Conservation (phyloP, 1,140 invertebrate species). For the Nasonia giraulti region DNA sequence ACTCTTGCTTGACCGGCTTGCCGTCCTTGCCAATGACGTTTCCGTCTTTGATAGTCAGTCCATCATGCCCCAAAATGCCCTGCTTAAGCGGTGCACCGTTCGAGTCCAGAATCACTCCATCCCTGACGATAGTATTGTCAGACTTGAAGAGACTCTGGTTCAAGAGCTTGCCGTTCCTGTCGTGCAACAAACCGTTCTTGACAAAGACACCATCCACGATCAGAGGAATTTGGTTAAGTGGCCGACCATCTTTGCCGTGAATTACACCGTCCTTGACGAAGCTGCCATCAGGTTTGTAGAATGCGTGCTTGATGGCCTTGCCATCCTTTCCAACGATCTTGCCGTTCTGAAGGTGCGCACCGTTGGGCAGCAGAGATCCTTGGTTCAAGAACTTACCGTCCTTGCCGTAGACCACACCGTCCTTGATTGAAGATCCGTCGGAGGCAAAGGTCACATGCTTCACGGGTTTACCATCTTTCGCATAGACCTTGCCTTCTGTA, state of each 20-base stretch:
- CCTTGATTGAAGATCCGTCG: conserved; percentile 67
- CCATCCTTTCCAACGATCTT: conserved; percentile 70
- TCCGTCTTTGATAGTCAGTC: conserved; percentile 66
- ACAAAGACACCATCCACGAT: conserved; percentile 66
- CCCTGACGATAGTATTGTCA: conserved; percentile 64
- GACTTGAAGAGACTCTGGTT: conserved; percentile 69
- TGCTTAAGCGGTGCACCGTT: conserved; percentile 59
- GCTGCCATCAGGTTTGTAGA: conserved; percentile 69
- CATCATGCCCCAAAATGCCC: conserved; percentile 63
- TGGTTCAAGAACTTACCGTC: conserved; percentile 69
- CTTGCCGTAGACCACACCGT: conserved; percentile 66
- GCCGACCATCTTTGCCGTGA: conserved; percentile 63
- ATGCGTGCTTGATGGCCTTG: conserved; percentile 67
- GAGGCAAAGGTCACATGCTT: conserved; percentile 69
- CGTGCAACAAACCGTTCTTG: conserved; percentile 65
- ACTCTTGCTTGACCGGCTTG: conserved; percentile 68
- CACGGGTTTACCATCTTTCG: conserved; percentile 68
- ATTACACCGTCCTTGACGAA: conserved; percentile 69
- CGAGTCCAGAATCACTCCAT: conserved; percentile 63
- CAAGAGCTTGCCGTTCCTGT: conserved; percentile 60
- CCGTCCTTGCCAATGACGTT: conserved; percentile 65
- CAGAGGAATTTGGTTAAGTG: conserved; percentile 66
- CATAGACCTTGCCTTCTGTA: conserved; percentile 67
- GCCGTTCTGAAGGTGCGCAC: conserved; percentile 68
- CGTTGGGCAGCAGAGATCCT: conserved; percentile 68